Evolutionary conservation across 2,888 invertebrate species (phyloP), one percentile per base, ranked within the genome.

Genomic region (Gortyna flavago): DNA sequence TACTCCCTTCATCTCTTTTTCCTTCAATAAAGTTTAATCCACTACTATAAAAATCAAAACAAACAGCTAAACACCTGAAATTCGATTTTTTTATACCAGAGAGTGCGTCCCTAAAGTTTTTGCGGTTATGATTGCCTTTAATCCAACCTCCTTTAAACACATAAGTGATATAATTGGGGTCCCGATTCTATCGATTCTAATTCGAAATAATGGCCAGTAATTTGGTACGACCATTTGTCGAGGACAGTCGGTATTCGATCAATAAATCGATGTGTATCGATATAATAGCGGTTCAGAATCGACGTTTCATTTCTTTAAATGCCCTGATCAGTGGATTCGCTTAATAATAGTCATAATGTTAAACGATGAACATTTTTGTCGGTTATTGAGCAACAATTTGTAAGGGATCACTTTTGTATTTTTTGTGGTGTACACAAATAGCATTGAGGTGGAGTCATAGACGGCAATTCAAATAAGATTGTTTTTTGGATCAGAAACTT

Each of bases 151-250:
- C 94, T 96, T 95, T 96, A 96, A 96, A 96, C 96, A 96, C 95
- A 96, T 96, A 96, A 96, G 96, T 96, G 96, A 96, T 96, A 96
- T 96, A 96, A 96, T 96, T 96, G 93, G 94, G 96, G 96, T 95
- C 92, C 93, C 92, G 94, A 94, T 95, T 96, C 95, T 96, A 96
- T 96, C 95, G 96, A 94, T 95, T 96, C 96, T 96, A 96, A 96
- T 95, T 96, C 94, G 91, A 95, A 95, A 95, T 96, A 96, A 96
- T 96, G 94, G 95, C 93, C 94, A 91, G 94, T 96, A 96, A 96
- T 96, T 96, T 96, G 92, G 91, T 94, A 91, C 94, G 94, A 95
- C 93, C 96, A 95, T 95, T 96, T 95, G 95, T 95, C 93, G 96
- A 95, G 95, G 96, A 96, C 96, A 96, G 94, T 96, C 96, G 96